Evolutionary conservation across 1,140 invertebrate genomes (phyloP).

Genomic region (Drosophila oshimai): DNA sequence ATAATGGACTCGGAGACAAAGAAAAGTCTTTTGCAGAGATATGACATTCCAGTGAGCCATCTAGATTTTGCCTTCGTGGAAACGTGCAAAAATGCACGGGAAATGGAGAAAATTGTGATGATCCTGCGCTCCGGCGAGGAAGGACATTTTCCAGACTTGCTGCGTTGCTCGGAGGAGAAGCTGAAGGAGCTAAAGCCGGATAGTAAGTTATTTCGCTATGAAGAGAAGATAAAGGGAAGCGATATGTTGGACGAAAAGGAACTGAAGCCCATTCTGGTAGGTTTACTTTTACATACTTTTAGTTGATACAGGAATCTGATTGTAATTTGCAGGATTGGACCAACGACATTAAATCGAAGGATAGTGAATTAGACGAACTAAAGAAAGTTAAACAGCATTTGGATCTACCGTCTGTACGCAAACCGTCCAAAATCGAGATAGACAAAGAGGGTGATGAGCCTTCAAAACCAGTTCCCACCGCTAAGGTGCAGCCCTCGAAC

Average conservation of each 20-base stretch:
- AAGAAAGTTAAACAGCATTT: conserved; percentile 16
- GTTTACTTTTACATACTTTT: too few species aligned
- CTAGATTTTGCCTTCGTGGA: conserved; percentile 86
- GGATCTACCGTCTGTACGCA: conserved; percentile 59
- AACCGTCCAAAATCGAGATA: conserved; percentile 43
- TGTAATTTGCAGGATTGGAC: conserved; percentile 82
- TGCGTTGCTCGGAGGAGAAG: conserved; percentile 84
- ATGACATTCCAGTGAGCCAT: conserved; percentile 85
- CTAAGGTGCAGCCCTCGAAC: background rate
- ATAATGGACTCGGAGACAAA: conserved; percentile 32
- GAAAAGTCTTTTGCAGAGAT: conserved; percentile 84
- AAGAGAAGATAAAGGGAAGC: conserved; percentile 80
- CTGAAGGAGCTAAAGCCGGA: conserved; percentile 84
- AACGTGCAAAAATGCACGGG: conserved; percentile 83
- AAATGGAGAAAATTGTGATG: conserved; percentile 85
- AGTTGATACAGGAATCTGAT: too few species aligned
- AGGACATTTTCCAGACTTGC: conserved; percentile 86
- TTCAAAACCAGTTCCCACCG: background rate
- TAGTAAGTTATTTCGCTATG: conserved; percentile 84
- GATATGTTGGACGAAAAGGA: conserved; percentile 65
- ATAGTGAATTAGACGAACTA: conserved; percentile 79
- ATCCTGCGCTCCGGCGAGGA: conserved; percentile 88
- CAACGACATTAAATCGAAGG: conserved; percentile 82
- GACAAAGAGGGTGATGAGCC: background rate
- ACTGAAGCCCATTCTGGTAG: conserved; percentile 69